Evolutionary conservation across 2,113 vertebrate genomes (phyloP), one percentile per base, ranked within the genome.

Genomic region (Heterocephalus glaber): DNA sequence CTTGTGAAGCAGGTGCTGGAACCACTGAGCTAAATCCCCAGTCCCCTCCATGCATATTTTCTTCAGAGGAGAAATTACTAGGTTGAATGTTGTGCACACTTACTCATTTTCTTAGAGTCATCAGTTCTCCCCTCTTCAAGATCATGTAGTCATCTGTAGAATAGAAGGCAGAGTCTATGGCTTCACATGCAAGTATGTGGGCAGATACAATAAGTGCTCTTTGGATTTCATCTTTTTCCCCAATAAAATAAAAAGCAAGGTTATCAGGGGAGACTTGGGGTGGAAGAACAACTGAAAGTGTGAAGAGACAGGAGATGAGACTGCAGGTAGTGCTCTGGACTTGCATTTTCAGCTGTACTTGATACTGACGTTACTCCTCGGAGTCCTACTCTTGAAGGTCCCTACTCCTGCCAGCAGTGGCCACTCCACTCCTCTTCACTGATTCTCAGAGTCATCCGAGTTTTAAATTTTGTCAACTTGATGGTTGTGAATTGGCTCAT

Each of bases 221-320:
- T 84, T 38, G 56, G 72, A 81, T 47, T 79, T 76, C 47, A 86
- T 79, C 63, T 92, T 4, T 91, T 93, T 94, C 66, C 92, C 94
- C 70, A 63, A 38, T 80, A 82, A 93, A 95, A 92, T 26, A 60
- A 47, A 86, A 85, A 87, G 13, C 33, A 77, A 91, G 49, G 30
- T 89, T 60, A 83, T 74, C 63, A 63, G 35, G 9, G 13, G 93
- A 85, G 47, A 84, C 26, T 7, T n/a, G 44, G 5, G 35, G 38
- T 28, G 4, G 60, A 58, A 56, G 60, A 52, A 33, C 65, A 83
- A 49, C 1, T 35, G 33, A 2, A 89, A 22, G n/a, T 65, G 44
- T 70, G 56, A 47, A 89, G 74, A 72, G 44, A 94, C 41, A 61
- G 68, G 83, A 96, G 47, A 16, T 65, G 65, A 77, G 68, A 83